Evolutionary conservation across 2,113 vertebrate genomes (phyloP), one percentile per base, ranked within the genome.

Genomic region (Heterotis niloticus): DNA sequence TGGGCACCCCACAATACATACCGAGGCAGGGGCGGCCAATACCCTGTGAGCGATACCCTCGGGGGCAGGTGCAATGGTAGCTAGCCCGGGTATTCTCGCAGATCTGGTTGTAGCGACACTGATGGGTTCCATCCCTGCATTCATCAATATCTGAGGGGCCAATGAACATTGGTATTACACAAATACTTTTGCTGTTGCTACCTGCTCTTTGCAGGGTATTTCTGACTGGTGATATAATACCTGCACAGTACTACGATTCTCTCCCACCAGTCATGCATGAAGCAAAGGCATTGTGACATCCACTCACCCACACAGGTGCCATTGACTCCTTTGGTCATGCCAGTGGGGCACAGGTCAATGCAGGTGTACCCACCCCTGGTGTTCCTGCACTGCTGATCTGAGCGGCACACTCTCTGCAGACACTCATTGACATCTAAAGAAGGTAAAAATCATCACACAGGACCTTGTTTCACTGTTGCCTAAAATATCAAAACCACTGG

Each of bases 311-410:
- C 60, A 78, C 97, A 99, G 0, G 94, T 95, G 76, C 93, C 95
- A 0, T 98, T 99, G 79, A 89, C 94, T 54, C 90, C 90, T 88
- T 96, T 97, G 82, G 94, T 96, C 95, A 98, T 96, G 57, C 98
- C 98, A 12, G n/a, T 92, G 12, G 96, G 95, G 85, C 98, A 99
- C 78, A 99, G 91, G 82, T 99, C 98, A 54, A 98, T 95, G 86
- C 98, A 99, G 80, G 92, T 95, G 83, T 96, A 99, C 81, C 98
- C 94, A 5, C 98, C 98, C 0, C 95, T 94, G 0, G 95, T 97
- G 85, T 99, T 99, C 87, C 94, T 96, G 84, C 98, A 99, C 81
- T 94, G 94, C 80, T 99, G 98, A 79, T 98, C 96, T 3, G 90
- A 92, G 67, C 95, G 94, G 87, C 98, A 99, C 5, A 96, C 95